A percentile compares a stretch with the other conserved stretches of the same genome.
phyloP scores from a whole-genome alignment of 1,140 invertebrate genomes.

The Trichomalopsis sarcophagae region DNA sequence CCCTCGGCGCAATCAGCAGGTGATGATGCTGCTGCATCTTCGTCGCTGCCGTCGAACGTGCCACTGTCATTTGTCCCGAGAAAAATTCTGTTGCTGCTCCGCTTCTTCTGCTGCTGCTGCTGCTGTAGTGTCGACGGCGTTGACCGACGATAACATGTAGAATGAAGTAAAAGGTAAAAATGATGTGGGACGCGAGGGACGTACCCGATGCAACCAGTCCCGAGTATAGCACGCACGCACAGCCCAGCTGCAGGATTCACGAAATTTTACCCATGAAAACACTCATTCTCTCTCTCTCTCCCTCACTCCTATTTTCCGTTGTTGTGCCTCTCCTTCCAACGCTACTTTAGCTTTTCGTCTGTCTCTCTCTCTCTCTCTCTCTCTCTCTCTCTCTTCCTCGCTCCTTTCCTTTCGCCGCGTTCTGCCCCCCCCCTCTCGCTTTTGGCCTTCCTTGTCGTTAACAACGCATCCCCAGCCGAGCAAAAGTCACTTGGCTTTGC shows the following conservation, averaged over 20 bases:
- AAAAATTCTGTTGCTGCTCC: background rate
- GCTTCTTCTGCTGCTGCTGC: background rate
- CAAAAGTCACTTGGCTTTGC: background rate
- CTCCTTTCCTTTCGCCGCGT: too few species aligned
- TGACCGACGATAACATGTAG: constrained; percentile 15
- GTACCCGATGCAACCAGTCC: background rate
- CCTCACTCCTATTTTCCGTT: background rate
- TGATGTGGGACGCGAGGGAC: background rate
- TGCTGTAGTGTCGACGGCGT: background rate
- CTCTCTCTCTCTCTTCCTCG: too few species aligned
- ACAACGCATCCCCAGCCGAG: background rate
- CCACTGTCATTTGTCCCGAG: constrained; percentile 28
- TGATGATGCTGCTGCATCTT: constrained; percentile 26
- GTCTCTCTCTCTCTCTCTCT: too few species aligned
- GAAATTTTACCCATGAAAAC: background rate
- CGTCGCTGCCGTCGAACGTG: constrained; percentile 17
- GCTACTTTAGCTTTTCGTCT: too few species aligned
- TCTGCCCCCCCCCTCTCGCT: background rate
- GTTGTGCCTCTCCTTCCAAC: background rate
- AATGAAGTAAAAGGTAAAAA: constrained; percentile 18
- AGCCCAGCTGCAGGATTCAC: constrained; percentile 3
- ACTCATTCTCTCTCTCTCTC: background rate
- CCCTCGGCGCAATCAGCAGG: constrained; percentile 36
- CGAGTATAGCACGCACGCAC: background rate
- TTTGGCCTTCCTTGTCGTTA: background rate